These are phyloP conservation scores for Micronycteris hirsuta DNA, from an alignment of 2,113 vertebrate genomes.

Conservation along the genomic window DNA sequence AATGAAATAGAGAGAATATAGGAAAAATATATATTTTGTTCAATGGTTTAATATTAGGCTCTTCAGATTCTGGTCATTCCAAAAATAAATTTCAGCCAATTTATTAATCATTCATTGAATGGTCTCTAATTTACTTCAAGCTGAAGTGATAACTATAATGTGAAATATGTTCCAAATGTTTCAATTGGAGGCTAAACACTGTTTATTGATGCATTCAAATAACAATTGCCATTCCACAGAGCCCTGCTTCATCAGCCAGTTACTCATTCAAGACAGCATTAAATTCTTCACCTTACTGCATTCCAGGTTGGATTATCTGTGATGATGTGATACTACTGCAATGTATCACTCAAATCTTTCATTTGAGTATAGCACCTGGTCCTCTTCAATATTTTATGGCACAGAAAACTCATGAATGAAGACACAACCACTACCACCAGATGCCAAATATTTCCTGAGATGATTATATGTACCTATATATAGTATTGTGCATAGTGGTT, in stretches of 20 bases:
- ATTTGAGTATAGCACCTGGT: slow-evolving; percentile 45
- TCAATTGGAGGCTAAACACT: background rate
- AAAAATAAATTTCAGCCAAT: slow-evolving; percentile 5
- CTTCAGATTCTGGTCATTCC: background rate
- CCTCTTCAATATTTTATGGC: slow-evolving; percentile 56
- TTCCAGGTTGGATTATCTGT: slow-evolving; percentile 18
- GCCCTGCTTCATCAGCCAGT: background rate
- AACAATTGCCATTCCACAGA: background rate
- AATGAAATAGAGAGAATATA: background rate
- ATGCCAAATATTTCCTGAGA: background rate
- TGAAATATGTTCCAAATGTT: background rate
- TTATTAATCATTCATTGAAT: background rate
- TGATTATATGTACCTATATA: background rate
- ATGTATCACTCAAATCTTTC: background rate
- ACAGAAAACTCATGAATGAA: slow-evolving; percentile 39
- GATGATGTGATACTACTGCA: background rate
- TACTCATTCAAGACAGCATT: background rate
- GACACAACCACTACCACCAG: background rate
- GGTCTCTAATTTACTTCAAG: background rate
- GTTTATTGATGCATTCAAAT: background rate
- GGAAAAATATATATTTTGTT: background rate
- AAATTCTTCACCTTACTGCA: background rate
- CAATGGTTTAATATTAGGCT: background rate
- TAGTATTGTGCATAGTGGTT: background rate
- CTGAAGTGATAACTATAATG: background rate